A percentile compares a stretch with the other conserved stretches of the same genome.
These are phyloP conservation scores for Arnoldichthys spilopterus DNA, from an alignment of 2,797 vertebrate genomes.

Conservation along the genomic window DNA sequence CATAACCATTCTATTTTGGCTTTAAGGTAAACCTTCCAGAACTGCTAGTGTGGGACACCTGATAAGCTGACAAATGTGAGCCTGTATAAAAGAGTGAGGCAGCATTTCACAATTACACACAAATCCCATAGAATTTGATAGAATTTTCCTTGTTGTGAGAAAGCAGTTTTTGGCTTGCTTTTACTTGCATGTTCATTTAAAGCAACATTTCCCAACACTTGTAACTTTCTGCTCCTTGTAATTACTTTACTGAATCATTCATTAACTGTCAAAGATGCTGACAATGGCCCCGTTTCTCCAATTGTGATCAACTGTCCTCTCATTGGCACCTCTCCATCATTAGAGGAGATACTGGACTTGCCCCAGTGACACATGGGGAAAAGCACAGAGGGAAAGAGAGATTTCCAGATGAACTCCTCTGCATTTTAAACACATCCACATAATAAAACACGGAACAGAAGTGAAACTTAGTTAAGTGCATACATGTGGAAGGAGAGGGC, in stretches of 20 bases:
- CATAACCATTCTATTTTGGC: background rate
- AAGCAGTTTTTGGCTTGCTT: background rate
- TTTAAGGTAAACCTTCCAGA: background rate
- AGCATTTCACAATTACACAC: background rate
- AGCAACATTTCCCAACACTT: conserved; percentile 13
- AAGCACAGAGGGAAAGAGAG: too few species aligned
- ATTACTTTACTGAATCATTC: background rate
- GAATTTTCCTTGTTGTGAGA: background rate
- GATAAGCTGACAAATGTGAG: background rate
- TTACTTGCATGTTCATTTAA: background rate
- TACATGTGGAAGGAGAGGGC: conserved; percentile 9
- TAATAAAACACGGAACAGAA: background rate
- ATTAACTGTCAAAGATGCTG: background rate
- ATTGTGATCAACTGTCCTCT: background rate
- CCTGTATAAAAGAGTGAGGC: background rate
- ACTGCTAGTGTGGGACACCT: background rate
- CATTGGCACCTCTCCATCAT: background rate
- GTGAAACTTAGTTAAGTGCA: background rate
- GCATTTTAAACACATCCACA: background rate
- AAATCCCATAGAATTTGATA: background rate
- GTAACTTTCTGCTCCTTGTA: background rate
- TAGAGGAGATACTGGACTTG: background rate
- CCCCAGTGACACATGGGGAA: background rate
- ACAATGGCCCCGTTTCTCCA: background rate
- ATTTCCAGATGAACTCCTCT: background rate